Evolutionary conservation across 2,888 invertebrate genomes (phyloP).

Genomic region (Nasonia oneida): DNA sequence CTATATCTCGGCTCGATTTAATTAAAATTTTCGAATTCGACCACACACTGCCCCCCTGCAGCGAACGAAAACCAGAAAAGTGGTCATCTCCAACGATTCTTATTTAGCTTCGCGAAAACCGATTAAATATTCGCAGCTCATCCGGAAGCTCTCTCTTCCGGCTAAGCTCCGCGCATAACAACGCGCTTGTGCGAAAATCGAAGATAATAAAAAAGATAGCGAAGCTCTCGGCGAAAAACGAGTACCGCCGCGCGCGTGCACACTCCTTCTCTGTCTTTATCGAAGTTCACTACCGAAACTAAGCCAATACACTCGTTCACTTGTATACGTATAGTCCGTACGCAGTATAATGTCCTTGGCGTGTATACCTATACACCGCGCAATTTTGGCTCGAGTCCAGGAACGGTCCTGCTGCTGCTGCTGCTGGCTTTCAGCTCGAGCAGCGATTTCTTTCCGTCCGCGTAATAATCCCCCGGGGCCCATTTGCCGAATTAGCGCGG

Average conservation of each 20-base stretch:
- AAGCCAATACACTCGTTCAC: conserved; percentile 31
- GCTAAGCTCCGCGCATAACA: not conserved
- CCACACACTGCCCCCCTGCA: too few species aligned
- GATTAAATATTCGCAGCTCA: not conserved
- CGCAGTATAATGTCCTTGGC: not conserved
- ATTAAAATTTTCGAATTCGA: not conserved
- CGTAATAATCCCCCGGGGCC: conserved; percentile 33
- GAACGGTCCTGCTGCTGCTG: not conserved
- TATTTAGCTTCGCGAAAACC: not conserved
- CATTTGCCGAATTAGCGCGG: conserved; percentile 50
- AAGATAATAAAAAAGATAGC: conserved; percentile 13
- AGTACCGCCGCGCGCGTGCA: not conserved
- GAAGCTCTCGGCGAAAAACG: conserved; percentile 2
- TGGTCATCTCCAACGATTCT: not conserved
- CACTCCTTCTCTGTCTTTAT: not conserved
- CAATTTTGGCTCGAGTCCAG: conserved; percentile 42
- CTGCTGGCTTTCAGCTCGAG: not conserved
- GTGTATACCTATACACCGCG: not conserved
- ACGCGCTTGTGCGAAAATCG: not conserved
- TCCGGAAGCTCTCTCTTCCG: not conserved
- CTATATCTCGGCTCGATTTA: not conserved
- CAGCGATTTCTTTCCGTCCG: conserved; percentile 43
- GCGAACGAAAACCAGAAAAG: not conserved
- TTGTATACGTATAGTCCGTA: not conserved
- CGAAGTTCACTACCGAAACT: conserved; percentile 35